Percentiles rank a stretch among this genome's conserved stretches.
These are phyloP conservation scores for Parnassius mnemosyne DNA, from an alignment of 2,888 invertebrate species.

Conservation along the genomic window DNA sequence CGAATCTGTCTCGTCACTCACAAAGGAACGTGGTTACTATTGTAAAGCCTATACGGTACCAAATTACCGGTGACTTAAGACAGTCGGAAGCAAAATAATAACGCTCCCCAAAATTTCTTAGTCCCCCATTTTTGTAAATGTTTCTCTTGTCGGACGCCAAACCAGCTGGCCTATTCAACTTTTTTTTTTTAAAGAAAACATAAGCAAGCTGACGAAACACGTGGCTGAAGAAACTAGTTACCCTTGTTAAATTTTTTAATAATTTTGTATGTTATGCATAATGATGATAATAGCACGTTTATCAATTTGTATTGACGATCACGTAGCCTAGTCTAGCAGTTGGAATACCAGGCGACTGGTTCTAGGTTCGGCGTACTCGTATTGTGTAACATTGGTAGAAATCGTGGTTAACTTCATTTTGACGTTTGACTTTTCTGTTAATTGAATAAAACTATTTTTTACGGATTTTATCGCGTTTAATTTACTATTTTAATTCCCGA, in stretches of 20 bases:
- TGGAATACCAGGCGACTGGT: too few species aligned
- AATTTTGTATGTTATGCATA: constrained; percentile 3
- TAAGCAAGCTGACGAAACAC: constrained; percentile 50
- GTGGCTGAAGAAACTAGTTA: constrained; percentile 55
- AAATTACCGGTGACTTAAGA: constrained; percentile 41
- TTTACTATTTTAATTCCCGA: too few species aligned
- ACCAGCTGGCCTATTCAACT: constrained; percentile 75
- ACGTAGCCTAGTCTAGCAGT: too few species aligned
- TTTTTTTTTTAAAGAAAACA: constrained; percentile 37
- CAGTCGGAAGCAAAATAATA: constrained; percentile 24
- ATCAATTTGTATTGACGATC: too few species aligned
- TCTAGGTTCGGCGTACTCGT: too few species aligned
- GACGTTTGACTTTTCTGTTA: too few species aligned
- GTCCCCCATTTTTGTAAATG: constrained; percentile 57
- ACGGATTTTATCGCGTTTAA: too few species aligned
- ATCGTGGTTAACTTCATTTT: too few species aligned
- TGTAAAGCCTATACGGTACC: constrained; percentile 40
- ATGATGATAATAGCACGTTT: too few species aligned
- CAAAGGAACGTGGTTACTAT: constrained; percentile 48
- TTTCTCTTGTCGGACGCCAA: constrained; percentile 62
- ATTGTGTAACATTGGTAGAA: too few species aligned
- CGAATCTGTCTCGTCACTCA: constrained; percentile 59
- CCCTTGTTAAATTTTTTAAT: constrained; percentile 29
- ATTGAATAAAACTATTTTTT: too few species aligned
- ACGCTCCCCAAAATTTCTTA: constrained; percentile 59